Evolutionary conservation across 2,888 invertebrate genomes (phyloP), one percentile per base, ranked within the genome.

Genomic region (Ptycholaimellus sp.): DNA sequence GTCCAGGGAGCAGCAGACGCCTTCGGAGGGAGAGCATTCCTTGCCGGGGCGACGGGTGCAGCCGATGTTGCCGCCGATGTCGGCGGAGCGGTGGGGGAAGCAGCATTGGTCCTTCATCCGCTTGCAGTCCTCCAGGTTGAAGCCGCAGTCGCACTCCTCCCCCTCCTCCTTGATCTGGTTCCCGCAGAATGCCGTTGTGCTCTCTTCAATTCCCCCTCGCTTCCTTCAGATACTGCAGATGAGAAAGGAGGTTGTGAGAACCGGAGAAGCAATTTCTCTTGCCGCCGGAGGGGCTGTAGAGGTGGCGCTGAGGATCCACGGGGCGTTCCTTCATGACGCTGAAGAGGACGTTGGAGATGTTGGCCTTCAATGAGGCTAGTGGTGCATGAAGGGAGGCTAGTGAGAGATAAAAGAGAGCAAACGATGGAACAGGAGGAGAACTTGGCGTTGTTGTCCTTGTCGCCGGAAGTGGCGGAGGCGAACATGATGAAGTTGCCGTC

Each of bases 401-500:
- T n/a, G n/a, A n/a, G n/a, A n/a, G n/a, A n/a, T n/a, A n/a, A n/a
- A n/a, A n/a, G n/a, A n/a, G n/a, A n/a, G n/a, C n/a, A n/a, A n/a
- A 79, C 76, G 43, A 82, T 72, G 51, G 83, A 85, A 64, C 96
- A 96, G 17, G 72, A 70, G 1, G 83, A 85, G 68, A 99, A 99
- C 57, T 81, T 77, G 53, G 83, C 85, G 65, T 99, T 99, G 67
- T 96, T 93, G 9, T 80, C 78, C 37, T 85, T 72, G 66, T 93
- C 90, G 35, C 96, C 96, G 43, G 83, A 83, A 0, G 96, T 99
- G 7, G 96, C 96, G 35, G 87, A 87, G 14, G 90, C 85, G 63
- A 90, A 99, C 96, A 99, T 99, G 53, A 99, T 96, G 63, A 72
- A 99, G 69, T 99, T 99, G 39, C 96, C 96, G 45, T 72, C 73